Conservation (phyloP, 2,113 vertebrate genomes). For the Triplophysa siluroides region DNA sequence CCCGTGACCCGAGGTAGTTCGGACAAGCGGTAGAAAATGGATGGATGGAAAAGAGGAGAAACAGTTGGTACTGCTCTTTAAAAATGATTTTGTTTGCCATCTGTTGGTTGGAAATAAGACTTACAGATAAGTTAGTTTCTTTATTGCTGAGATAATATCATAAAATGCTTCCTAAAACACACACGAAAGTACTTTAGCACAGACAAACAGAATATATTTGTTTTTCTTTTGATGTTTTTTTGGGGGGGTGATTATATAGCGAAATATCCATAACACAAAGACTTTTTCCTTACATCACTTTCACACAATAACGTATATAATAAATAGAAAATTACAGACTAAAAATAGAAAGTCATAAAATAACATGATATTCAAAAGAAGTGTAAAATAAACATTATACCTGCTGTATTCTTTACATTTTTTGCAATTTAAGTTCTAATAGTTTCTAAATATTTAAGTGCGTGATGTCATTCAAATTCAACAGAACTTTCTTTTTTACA, state of each 20-base stretch:
- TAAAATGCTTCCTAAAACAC: constrained; percentile 3
- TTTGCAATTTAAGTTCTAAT: neutral
- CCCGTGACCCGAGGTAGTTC: too few species aligned
- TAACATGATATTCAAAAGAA: neutral
- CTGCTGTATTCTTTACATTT: neutral
- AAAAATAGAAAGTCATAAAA: neutral
- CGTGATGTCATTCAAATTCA: neutral
- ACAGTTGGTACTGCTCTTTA: too few species aligned
- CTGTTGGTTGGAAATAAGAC: neutral
- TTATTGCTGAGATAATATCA: constrained; percentile 17
- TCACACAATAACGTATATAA: neutral
- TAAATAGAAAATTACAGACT: constrained; percentile 17
- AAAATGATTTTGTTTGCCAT: neutral
- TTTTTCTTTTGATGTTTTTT: constrained; percentile 13
- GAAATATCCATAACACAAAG: neutral
- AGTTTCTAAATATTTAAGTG: constrained; percentile 2
- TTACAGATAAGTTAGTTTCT: constrained; percentile 2
- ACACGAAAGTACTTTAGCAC: neutral
- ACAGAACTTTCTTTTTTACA: neutral
- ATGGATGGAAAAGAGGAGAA: too few species aligned
- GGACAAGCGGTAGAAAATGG: too few species aligned
- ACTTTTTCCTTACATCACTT: neutral
- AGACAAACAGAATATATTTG: constrained; percentile 1
- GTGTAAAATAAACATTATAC: neutral
- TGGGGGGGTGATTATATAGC: constrained; percentile 17